Evolutionary conservation across 2,888 invertebrate genomes (phyloP), one percentile per base, ranked within the genome.

Genomic region (Parnassius orleans): DNA sequence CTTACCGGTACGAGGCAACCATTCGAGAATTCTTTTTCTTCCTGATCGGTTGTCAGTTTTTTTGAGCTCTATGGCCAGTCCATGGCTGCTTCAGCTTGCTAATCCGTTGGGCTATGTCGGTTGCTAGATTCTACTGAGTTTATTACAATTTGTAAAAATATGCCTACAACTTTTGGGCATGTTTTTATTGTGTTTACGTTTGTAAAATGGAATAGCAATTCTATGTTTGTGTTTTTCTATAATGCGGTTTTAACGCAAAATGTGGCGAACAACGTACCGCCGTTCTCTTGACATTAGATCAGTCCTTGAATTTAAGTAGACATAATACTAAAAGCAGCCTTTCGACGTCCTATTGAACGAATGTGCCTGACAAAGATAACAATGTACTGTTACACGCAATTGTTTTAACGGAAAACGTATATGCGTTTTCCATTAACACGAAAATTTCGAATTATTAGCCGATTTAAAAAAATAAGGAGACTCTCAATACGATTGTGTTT

Each of bases 211-310:
- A 2, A 43, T 15, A 52, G 52, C 2, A 59, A 46, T 15, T 7
- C 33, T 44, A n/a, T 11, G 51, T 44, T 51, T 33, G 41, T 24
- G 12, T 3, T n/a, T 11, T 46, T 41, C 46, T 53, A 56, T 47
- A 57, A 57, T 50, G 53, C 60, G 24, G 48, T 54, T 61, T 60
- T 61, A 56, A 53, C 53, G 33, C 42, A 50, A 48, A 64, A 54
- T 44, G 47, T 9, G 33, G 43, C 47, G 42, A 50, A 53, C 48
- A 64, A 53, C 33, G 46, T 24, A 46, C 41, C 12, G 57, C 60
- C 60, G 60, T 19, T 64, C 64, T 53, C 63, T 63, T 63, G 63
- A 59, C 63, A 63, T 63, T 63, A 63, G 63, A 63, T 33, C n/a
- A 14, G 63, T 63, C 63, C 58, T 63, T 63, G 63, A 63, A 55